A percentile compares a stretch with the other conserved stretches of the same genome.
These are phyloP conservation scores for Mobula birostris DNA, from an alignment of 2,113 vertebrate species.

Conservation along the genomic window DNA sequence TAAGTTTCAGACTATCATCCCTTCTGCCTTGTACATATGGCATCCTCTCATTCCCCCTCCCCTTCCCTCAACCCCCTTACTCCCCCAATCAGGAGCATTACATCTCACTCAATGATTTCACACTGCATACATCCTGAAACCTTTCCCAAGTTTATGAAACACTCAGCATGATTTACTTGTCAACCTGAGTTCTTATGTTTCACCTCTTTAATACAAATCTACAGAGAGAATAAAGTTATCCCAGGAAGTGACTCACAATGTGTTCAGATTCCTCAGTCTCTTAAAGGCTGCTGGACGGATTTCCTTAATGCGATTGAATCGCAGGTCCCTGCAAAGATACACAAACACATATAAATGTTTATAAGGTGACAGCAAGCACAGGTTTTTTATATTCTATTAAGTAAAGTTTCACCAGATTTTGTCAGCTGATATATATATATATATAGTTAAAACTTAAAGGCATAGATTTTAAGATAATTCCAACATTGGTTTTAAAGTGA, in stretches of 20 bases:
- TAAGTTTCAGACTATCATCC: neutral
- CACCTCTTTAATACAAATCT: neutral
- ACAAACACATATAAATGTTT: neutral
- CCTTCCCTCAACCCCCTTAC: too few species aligned
- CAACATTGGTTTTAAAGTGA: neutral
- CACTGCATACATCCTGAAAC: neutral
- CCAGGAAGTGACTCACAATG: slow-evolving; percentile 20
- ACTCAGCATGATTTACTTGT: neutral
- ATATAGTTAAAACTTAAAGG: neutral
- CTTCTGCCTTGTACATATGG: neutral
- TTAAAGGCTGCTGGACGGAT: slow-evolving; percentile 16
- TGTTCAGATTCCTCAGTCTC: slow-evolving; percentile 35
- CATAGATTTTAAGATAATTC: neutral
- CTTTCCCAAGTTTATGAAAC: neutral
- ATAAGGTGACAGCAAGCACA: neutral
- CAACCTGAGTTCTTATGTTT: neutral
- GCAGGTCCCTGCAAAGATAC: slow-evolving; percentile 11
- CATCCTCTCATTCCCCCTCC: too few species aligned
- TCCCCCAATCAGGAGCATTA: neutral
- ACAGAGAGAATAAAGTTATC: neutral
- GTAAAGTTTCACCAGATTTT: neutral
- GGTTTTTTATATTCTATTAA: neutral
- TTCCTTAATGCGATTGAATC: slow-evolving; percentile 36
- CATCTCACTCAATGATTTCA: neutral
- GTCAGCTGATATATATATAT: neutral